phyloP scores from a whole-genome alignment of 2,888 invertebrate species.

The Diplolepis rosae region DNA sequence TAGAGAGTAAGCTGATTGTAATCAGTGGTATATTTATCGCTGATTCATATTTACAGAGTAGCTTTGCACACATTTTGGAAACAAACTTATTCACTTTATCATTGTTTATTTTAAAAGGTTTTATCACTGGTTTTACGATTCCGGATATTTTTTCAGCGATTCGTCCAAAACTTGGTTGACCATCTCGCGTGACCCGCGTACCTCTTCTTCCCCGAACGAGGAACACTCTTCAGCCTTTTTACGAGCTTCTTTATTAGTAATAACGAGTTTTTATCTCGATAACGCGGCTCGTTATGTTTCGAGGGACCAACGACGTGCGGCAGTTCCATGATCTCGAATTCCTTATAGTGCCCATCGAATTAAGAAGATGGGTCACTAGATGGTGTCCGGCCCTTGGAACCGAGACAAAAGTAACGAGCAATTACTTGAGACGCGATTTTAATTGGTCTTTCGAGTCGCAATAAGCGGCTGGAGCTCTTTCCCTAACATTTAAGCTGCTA shows the following conservation, averaged over 20 bases:
- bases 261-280: conserved; percentile 62
- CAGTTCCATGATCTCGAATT: conserved; percentile 27
- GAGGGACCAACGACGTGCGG: conserved; percentile 34
- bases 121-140: conserved; percentile 52
- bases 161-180: conserved; percentile 51
- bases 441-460: conserved; percentile 28
- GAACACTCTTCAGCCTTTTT: conserved; percentile 52
- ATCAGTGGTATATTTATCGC: too few relatives aligned
- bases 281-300: conserved; percentile 57
- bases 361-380: conserved; percentile 29
- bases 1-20: too few relatives aligned
- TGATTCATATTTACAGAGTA: too few relatives aligned
- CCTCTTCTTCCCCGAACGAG: conserved; percentile 46
- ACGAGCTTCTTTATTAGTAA: conserved; percentile 63
- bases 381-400: conserved; percentile 17
- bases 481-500: conserved; percentile 8
- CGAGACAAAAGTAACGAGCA: conserved; percentile 29
- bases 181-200: conserved; percentile 51
- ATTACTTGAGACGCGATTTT: conserved; percentile 29
- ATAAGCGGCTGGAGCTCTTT: conserved; percentile 1
- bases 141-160: conserved; percentile 45
- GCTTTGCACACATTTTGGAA: too few relatives aligned
- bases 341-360: conserved; percentile 31
- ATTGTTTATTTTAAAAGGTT: neutral
- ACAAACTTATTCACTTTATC: too few relatives aligned